Percentiles rank a stretch among this genome's conserved stretches.
These are phyloP conservation scores for Callipepla californica DNA, from an alignment of 2,113 vertebrate species.

Conservation along the genomic window DNA sequence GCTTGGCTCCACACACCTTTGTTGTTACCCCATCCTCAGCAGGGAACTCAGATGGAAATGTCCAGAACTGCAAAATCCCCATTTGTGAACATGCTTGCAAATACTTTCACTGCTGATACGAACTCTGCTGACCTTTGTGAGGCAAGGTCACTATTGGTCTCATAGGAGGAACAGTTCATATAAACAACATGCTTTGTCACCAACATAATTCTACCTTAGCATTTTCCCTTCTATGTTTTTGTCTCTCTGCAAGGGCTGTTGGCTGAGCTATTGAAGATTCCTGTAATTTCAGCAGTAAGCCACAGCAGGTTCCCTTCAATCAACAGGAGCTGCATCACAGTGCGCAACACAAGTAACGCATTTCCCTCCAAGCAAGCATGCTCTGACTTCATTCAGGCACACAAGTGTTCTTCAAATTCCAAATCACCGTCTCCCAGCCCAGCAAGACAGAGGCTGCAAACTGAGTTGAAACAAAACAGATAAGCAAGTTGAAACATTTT, in stretches of 20 bases:
- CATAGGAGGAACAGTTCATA: not conserved
- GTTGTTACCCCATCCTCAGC: not conserved
- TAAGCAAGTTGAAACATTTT: conserved; percentile 16
- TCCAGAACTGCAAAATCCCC: not conserved
- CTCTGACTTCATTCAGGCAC: conserved; percentile 38
- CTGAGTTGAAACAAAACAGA: conserved; percentile 51
- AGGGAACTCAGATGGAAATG: not conserved
- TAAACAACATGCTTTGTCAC: not conserved
- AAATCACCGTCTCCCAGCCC: conserved; percentile 20
- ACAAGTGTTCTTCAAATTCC: conserved; percentile 44
- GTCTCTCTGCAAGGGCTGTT: not conserved
- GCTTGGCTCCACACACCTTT: not conserved
- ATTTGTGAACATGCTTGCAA: not conserved
- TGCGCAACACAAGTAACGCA: conserved; percentile 19
- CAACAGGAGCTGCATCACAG: conserved; percentile 36
- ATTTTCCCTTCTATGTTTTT: conserved; percentile 26
- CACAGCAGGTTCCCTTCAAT: conserved; percentile 66
- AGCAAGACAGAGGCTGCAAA: conserved; percentile 59
- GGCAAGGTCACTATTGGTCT: conserved; percentile 2
- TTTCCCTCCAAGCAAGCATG: conserved; percentile 28
- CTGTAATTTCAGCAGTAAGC: conserved; percentile 44
- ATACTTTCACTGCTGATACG: not conserved
- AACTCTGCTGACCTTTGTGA: not conserved
- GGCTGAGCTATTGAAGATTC: not conserved
- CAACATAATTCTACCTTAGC: not conserved